phyloP scores from a whole-genome alignment of 2,113 vertebrate genomes.

The Nestor notabilis region DNA sequence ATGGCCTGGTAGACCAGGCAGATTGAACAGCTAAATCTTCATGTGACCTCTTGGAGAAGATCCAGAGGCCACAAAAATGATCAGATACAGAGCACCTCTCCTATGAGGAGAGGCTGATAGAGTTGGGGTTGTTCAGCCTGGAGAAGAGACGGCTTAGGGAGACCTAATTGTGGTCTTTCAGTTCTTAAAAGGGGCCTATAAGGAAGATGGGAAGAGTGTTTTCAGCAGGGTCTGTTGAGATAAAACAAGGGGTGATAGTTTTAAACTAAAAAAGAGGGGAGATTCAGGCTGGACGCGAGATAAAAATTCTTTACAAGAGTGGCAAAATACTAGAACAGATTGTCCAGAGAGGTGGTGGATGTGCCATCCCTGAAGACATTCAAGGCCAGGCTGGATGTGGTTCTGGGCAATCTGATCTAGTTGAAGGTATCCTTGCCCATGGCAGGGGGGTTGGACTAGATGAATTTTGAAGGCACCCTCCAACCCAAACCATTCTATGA shows the following conservation, averaged over 20 bases:
- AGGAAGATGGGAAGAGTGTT: background rate
- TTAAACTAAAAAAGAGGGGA: background rate
- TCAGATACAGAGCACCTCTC: background rate
- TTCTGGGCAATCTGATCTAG: background rate
- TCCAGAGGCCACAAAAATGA: background rate
- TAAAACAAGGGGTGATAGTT: background rate
- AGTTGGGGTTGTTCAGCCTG: background rate
- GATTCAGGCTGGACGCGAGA: background rate
- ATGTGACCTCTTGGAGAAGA: background rate
- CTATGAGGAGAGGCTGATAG: background rate
- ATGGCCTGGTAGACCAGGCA: rapidly evolving
- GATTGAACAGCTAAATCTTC: background rate
- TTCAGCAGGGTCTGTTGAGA: background rate
- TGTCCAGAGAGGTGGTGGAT: background rate
- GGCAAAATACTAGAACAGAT: background rate
- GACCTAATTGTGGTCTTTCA: background rate
- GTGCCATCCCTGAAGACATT: background rate
- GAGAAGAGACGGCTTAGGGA: background rate
- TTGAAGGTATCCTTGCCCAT: background rate
- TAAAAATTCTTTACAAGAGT: background rate
- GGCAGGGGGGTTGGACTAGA: background rate
- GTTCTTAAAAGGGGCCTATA: background rate
- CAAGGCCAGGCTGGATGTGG: background rate
- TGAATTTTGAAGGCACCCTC: background rate
- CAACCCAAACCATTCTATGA: background rate